Conservation (phyloP, 1,140 invertebrate genomes). For the Zaprionus ornatus region DNA sequence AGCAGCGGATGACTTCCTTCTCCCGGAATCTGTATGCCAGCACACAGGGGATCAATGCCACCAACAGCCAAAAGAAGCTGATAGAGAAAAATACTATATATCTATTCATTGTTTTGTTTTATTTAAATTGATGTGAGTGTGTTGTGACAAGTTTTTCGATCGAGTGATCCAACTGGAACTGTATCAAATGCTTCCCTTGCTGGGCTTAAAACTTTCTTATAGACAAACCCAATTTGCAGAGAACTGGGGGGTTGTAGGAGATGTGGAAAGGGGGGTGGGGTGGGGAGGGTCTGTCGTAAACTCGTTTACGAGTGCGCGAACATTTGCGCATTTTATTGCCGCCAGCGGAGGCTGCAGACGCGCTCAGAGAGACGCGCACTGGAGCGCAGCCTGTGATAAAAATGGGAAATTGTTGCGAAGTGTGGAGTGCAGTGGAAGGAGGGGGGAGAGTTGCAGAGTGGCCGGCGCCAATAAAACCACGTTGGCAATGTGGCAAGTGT, state of each 20-base stretch:
- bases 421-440: too few species aligned
- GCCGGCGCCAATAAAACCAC: slow-evolving; percentile 45
- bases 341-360: slow-evolving; percentile 51
- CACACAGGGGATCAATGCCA: slow-evolving; percentile 29
- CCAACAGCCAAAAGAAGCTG: slow-evolving; percentile 38
- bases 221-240: slow-evolving; percentile 49
- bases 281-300: slow-evolving; percentile 53
- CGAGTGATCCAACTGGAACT: not conserved
- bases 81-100: slow-evolving; percentile 2
- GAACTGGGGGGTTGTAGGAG: too few species aligned
- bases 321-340: slow-evolving; percentile 70
- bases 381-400: slow-evolving; percentile 62
- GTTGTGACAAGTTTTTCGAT: slow-evolving; percentile 54
- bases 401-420: slow-evolving; percentile 69
- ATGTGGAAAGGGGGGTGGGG: not conserved
- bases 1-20: slow-evolving; percentile 40
- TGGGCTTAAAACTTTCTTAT: slow-evolving; percentile 39
- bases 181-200: slow-evolving; percentile 9
- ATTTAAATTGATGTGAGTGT: not conserved
- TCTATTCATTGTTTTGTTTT: slow-evolving; percentile 41
- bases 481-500: slow-evolving; percentile 12
- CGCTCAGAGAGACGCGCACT: slow-evolving; percentile 48
- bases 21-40: slow-evolving; percentile 37
- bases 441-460: slow-evolving; percentile 35
- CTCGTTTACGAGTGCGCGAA: slow-evolving; percentile 64